Evolutionary conservation across 2,888 invertebrate species (phyloP).

Genomic region (Stomorhina lunata): DNA sequence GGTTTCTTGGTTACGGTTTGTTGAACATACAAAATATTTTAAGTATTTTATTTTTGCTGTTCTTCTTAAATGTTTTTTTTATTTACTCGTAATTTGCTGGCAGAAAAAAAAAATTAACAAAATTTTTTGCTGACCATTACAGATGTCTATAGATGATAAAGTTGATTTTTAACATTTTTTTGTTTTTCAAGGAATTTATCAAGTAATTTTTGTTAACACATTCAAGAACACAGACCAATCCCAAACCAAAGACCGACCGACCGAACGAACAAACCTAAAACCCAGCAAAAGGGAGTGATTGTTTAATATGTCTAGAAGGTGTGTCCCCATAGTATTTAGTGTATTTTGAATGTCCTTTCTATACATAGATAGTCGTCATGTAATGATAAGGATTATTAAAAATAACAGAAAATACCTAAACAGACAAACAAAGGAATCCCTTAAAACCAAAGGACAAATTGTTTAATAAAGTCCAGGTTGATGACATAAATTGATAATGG

Average conservation of each 20-base stretch:
- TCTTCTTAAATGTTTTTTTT: not conserved
- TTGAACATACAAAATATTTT: constrained; percentile 9
- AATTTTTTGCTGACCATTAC: constrained; percentile 30
- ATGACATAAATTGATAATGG: not conserved
- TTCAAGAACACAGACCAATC: no score
- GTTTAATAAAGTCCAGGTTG: not conserved
- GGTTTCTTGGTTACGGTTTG: constrained; percentile 40
- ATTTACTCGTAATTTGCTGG: not conserved
- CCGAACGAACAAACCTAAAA: not conserved
- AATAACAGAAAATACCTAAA: not conserved
- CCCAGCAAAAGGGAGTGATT: not conserved
- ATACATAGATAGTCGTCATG: not conserved
- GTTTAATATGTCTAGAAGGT: constrained; percentile 3
- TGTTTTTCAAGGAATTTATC: constrained; percentile 19
- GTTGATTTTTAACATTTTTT: constrained; percentile 1
- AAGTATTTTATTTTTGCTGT: not conserved
- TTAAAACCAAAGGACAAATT: not conserved
- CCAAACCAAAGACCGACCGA: not conserved
- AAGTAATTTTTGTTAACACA: no score
- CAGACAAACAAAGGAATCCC: not conserved
- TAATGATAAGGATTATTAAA: constrained; percentile 9
- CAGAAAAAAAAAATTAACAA: not conserved
- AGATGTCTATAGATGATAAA: constrained; percentile 48
- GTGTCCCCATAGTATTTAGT: constrained; percentile 1
- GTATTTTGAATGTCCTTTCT: not conserved